These are phyloP conservation scores for Gambusia holbrooki DNA, from an alignment of 2,113 vertebrate species.

Conservation along the genomic window DNA sequence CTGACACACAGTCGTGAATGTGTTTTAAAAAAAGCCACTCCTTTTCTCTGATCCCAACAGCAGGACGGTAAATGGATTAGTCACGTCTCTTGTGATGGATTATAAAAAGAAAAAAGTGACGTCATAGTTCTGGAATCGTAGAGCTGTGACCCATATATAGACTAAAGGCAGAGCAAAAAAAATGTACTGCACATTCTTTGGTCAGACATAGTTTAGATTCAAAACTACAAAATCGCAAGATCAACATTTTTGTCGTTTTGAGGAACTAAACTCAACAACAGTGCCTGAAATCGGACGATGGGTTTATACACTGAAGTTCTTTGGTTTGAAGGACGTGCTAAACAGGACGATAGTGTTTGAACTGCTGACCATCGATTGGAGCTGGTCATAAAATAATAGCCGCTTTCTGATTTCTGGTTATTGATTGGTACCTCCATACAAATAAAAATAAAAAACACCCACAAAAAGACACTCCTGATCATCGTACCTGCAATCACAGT, in stretches of 20 bases:
- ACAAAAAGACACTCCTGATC: background rate
- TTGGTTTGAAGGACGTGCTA: background rate
- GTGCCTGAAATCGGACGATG: too few species aligned
- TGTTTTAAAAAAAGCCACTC: constrained; percentile 15
- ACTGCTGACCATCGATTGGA: background rate
- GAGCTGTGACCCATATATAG: background rate
- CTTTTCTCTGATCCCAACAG: constrained; percentile 13
- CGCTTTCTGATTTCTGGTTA: background rate
- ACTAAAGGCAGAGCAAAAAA: background rate
- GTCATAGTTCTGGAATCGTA: constrained; percentile 9
- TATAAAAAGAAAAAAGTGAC: constrained; percentile 2
- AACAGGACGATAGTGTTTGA: background rate
- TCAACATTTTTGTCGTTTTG: background rate
- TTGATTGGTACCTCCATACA: too few species aligned
- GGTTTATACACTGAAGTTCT: background rate
- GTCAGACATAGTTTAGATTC: background rate
- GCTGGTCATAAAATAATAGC: background rate
- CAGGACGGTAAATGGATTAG: constrained; percentile 18
- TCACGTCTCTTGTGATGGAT: background rate
- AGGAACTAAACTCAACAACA: background rate
- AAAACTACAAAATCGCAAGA: background rate
- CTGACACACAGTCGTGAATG: background rate
- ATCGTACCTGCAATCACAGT: background rate
- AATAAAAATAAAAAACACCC: too few species aligned
- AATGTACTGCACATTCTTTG: background rate